Evolutionary conservation across 2,888 invertebrate genomes (phyloP).

Genomic region (Tuta absoluta): DNA sequence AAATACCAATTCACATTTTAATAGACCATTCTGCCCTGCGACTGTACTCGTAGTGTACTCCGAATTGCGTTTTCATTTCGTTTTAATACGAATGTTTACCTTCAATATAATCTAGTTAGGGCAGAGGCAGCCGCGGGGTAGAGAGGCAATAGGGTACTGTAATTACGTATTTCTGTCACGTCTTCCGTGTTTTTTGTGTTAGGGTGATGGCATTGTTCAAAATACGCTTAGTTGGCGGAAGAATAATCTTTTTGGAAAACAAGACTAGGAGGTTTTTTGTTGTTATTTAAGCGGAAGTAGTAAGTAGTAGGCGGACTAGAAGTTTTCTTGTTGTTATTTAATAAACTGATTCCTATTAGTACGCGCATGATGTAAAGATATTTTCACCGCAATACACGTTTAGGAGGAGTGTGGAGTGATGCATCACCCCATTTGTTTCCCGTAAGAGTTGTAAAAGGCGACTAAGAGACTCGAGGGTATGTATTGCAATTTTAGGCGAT

Average conservation of each 20-base stretch:
- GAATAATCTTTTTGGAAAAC: not conserved
- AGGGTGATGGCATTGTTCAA: slow-evolving; percentile 3
- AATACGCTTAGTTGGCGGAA: not conserved
- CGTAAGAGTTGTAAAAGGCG: no score
- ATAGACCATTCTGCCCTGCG: slow-evolving; percentile 31
- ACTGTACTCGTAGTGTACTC: slow-evolving; percentile 48
- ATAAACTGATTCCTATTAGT: no score
- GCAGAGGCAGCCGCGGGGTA: slow-evolving; percentile 44
- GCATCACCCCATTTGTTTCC: no score
- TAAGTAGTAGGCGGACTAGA: no score
- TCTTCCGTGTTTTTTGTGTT: slow-evolving; percentile 28
- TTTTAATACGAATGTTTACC: slow-evolving; percentile 76
- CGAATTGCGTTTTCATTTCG: slow-evolving; percentile 71
- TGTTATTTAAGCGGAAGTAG: not conserved
- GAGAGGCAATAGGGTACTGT: slow-evolving; percentile 27
- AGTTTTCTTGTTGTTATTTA: no score
- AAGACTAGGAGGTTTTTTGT: not conserved
- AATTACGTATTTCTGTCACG: slow-evolving; percentile 52
- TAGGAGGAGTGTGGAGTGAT: no score
- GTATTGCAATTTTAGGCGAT: no score
- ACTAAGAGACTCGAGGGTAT: no score
- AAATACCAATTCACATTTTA: not conserved
- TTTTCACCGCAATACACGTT: no score
- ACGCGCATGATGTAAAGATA: no score
- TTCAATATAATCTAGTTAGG: slow-evolving; percentile 67